Conservation (phyloP, 2,888 invertebrate genomes). For the Nebria salina region DNA sequence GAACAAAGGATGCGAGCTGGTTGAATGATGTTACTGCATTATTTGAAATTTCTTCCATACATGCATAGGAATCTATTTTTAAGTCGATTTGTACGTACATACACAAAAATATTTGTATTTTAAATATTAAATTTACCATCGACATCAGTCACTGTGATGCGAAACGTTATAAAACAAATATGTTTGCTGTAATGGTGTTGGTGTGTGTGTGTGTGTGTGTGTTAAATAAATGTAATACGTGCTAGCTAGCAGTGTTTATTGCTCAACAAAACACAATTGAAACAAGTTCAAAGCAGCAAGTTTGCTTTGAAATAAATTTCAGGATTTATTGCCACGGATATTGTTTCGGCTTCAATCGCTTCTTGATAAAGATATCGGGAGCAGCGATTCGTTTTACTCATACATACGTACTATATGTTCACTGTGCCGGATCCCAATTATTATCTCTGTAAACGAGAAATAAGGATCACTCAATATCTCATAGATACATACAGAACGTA, state of each 20-base stretch:
- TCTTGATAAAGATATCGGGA: conserved; percentile 54
- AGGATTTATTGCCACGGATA: conserved; percentile 56
- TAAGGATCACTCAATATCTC: neutral
- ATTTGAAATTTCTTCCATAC: neutral
- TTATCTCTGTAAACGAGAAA: neutral
- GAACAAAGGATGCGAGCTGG: conserved; percentile 2
- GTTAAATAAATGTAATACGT: neutral
- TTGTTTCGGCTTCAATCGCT: conserved; percentile 58
- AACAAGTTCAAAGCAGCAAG: conserved; percentile 52
- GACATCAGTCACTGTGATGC: too few relatives aligned
- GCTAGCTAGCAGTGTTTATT: neutral
- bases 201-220: neutral
- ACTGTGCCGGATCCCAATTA: neutral
- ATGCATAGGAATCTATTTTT: too few relatives aligned
- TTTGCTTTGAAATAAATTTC: conserved; percentile 57
- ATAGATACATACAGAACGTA: neutral
- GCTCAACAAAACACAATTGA: neutral
- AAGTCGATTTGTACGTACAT: too few relatives aligned
- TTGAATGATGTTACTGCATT: neutral
- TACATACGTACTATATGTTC: neutral
- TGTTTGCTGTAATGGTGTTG: neutral
- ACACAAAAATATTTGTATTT: too few relatives aligned
- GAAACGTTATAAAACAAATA: neutral
- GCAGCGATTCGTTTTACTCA: conserved; percentile 9
- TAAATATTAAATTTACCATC: too few relatives aligned